Base-by-base conservation (phyloP, 2,113 vertebrate genomes). In the Oreamnos americanus region DNA sequence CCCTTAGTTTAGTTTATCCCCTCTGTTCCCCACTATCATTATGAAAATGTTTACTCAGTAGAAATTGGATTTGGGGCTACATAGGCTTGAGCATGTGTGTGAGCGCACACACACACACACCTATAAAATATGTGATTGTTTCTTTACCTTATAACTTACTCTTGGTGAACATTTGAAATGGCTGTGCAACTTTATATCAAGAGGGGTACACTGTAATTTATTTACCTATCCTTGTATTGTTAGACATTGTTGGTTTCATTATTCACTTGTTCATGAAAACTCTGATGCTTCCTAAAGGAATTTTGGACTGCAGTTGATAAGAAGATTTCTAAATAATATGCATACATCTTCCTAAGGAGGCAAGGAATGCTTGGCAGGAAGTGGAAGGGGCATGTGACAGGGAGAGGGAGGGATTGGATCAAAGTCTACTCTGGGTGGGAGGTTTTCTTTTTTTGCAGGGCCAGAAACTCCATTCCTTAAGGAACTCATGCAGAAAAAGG, bases 281-380 rank as follows among this genome's bases (percentile, higher is more conserved):
- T 12, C 36, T 86, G 53, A 47, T 84, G 71, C 51, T 91, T 89
- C 78, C 58, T 94, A 9, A 87, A 96, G n/a, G 30, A 93, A 51
- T 88, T 53, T 57, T 62, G 53, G 60, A 25, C 86, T 76, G 45
- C 43, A 57, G 23, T 67, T 88, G 94, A 43, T 87, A 78, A 79
- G 45, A 58, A 88, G 45, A 51, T 76, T 13, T n/a, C 71, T 94
- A 4, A 16, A 7, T 76, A 43, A 45, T 3, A 21, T 11, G 26
- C n/a, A 6, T 15, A 43, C 7, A 3, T 83, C 49, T 76, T 64
- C 43, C 8, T 47, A 25, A 85, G 28, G 55, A 88, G 47, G 87
- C n/a, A 58, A 7, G 36, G 43, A 36, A 6, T 53, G 33, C 7
- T 81, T 79, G 87, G 49, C 49, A 53, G 57, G 43, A 57, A 53